Evolutionary conservation across 2,113 vertebrate genomes (phyloP).

Genomic region (Silurus glanis): DNA sequence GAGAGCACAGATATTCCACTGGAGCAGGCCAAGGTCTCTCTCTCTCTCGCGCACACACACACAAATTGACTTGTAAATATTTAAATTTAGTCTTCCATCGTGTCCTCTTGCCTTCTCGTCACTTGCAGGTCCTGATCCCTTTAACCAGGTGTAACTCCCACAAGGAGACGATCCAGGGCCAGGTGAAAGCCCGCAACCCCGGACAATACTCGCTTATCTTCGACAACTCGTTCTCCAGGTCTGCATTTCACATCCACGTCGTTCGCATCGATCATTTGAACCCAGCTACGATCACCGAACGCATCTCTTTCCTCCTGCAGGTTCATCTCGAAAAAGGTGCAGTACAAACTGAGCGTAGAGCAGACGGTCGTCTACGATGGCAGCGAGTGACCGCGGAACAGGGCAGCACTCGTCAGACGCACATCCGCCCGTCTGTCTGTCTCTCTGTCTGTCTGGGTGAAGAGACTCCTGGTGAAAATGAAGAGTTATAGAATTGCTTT

Average conservation of each 20-base stretch:
- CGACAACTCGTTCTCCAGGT: constrained; percentile 98
- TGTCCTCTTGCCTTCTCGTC: not conserved
- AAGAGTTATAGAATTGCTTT: not conserved
- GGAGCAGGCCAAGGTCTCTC: constrained; percentile 85
- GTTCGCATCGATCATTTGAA: not conserved
- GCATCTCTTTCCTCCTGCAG: constrained; percentile 64
- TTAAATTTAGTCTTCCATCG: too few relatives aligned
- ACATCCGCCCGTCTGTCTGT: constrained; percentile 18
- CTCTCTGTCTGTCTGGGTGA: constrained; percentile 8
- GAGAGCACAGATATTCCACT: constrained; percentile 75
- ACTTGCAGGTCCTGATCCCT: constrained; percentile 87
- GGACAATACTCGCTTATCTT: constrained; percentile 91
- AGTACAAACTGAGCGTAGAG: constrained; percentile 84
- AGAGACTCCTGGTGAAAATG: not conserved
- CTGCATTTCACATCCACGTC: constrained; percentile 22
- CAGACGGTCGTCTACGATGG: constrained; percentile 83
- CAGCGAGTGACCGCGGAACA: constrained; percentile 73
- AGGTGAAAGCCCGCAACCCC: constrained; percentile 83
- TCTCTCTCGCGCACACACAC: not conserved
- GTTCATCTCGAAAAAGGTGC: constrained; percentile 93
- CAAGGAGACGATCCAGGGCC: constrained; percentile 87
- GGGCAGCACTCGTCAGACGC: not conserved
- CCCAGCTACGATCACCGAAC: not conserved
- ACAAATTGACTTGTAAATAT: not conserved
- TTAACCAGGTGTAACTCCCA: constrained; percentile 92